Conservation (phyloP, 2,888 invertebrate species). For the Caenorhabditis sp. region DNA sequence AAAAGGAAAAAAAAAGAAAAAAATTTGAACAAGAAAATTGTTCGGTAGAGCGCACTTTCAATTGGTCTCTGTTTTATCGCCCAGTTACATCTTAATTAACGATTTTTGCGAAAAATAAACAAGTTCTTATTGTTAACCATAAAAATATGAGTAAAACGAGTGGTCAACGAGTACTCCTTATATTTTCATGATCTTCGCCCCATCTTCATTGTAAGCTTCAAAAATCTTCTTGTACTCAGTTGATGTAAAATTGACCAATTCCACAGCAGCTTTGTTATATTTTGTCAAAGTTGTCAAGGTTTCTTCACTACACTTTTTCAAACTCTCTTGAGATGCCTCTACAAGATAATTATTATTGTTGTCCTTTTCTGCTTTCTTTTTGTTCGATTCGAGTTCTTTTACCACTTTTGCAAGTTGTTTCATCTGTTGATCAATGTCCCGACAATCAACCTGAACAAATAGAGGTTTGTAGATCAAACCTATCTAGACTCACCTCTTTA, state of each 20-base stretch:
- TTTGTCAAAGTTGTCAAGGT: background rate
- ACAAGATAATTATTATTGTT: background rate
- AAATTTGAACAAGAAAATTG: conserved; percentile 4
- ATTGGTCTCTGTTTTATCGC: background rate
- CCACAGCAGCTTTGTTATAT: background rate
- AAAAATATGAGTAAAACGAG: background rate
- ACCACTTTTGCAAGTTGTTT: background rate
- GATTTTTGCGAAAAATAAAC: background rate
- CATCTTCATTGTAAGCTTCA: background rate
- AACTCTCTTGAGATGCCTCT: background rate
- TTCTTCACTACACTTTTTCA: background rate
- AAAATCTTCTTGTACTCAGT: background rate
- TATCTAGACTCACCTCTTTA: background rate
- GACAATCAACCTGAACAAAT: background rate
- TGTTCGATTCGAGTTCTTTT: background rate
- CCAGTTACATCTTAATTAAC: background rate
- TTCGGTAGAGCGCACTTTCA: conserved; percentile 9
- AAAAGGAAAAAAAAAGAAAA: background rate
- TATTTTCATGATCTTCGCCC: background rate
- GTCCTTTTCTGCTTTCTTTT: background rate
- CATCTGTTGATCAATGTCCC: background rate
- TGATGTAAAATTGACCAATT: background rate
- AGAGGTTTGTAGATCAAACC: background rate
- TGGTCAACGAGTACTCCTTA: background rate
- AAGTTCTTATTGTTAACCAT: background rate